Evolutionary conservation across 1,140 invertebrate species (phyloP), one percentile per base, ranked within the genome.

Genomic region (Papilio helenus): DNA sequence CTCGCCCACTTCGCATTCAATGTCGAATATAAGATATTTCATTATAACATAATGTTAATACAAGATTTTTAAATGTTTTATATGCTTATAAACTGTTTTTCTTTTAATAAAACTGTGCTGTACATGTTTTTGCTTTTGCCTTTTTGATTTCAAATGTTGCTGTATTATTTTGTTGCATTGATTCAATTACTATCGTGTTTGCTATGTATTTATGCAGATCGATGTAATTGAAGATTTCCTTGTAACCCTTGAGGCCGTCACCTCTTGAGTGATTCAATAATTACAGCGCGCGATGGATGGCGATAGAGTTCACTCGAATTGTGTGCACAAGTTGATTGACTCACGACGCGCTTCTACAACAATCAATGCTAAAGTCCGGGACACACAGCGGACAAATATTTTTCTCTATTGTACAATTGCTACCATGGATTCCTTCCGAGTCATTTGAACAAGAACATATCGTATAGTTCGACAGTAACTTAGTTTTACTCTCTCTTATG

Each of bases 11-110:
- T 61, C 26, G 29, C 7, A 16, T 68, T 68, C 26, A 68, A 68
- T 68, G 61, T 68, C 61, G 26, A 68, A 68, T 68, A 29, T 68
- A 68, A 68, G 26, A 68, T 29, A 61, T 61, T 61, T 61, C 3
- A 26, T 26, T 12, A 26, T 61, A 26, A 26, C 29, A 61, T 10
- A 20, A 55, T 55, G 9, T 55, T 55, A 20, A 8, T 55, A 55
- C 8, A 20, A 55, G 18, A 20, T 20, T 55, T 55, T 55, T 55
- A 55, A 55, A n/a, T 55, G 18, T n/a, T 55, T 51, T 51, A 51
- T 51, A 51, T 5, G 49, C 16, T 51, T 51, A 51, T 51, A 51
- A 51, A 51, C 49, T 16, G 49, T 51, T 51, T 51, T 51, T 51
- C 18, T 51, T 51, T 51, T n/a, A 18, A 51, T 51, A 55, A 55